These are phyloP conservation scores for Oikopleura dioica DNA, from an alignment of 23 tunicate genomes.

Conservation along the genomic window DNA sequence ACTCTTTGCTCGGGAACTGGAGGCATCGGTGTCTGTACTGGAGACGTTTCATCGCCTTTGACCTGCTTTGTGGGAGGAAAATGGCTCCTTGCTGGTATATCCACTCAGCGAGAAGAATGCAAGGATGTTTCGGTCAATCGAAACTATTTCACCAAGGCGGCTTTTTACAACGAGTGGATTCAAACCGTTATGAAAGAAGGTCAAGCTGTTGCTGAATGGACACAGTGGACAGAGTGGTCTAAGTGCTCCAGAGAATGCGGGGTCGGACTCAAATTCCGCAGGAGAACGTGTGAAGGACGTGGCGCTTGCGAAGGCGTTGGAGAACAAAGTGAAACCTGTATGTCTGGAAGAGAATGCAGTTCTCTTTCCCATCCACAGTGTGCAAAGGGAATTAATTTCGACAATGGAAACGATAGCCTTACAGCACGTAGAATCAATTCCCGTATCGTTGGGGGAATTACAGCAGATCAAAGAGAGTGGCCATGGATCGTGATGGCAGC, in stretches of 20 bases:
- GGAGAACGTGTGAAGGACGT: not conserved
- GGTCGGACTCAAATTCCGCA: not conserved
- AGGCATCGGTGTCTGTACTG: not conserved
- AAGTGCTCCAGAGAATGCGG: not conserved
- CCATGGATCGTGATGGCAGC: not conserved
- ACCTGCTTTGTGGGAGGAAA: not conserved
- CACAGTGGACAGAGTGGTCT: not conserved
- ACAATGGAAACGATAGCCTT: no score
- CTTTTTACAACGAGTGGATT: not conserved
- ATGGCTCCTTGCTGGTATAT: not conserved
- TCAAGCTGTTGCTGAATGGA: not conserved
- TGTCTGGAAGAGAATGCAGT: not conserved
- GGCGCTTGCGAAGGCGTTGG: not conserved
- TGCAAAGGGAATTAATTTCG: not conserved
- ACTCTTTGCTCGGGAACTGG: not conserved
- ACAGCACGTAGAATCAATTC: no score
- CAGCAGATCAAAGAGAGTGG: not conserved
- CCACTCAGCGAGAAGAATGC: not conserved
- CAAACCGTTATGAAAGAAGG: not conserved
- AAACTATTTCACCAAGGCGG: not conserved
- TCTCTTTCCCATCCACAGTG: not conserved
- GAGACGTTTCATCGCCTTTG: not conserved
- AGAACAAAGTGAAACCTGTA: not conserved
- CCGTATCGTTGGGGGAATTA: not conserved
- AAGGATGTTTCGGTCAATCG: not conserved